phyloP scores from a whole-genome alignment of 2,113 vertebrate genomes.

The Cyprinodon tularosa region DNA sequence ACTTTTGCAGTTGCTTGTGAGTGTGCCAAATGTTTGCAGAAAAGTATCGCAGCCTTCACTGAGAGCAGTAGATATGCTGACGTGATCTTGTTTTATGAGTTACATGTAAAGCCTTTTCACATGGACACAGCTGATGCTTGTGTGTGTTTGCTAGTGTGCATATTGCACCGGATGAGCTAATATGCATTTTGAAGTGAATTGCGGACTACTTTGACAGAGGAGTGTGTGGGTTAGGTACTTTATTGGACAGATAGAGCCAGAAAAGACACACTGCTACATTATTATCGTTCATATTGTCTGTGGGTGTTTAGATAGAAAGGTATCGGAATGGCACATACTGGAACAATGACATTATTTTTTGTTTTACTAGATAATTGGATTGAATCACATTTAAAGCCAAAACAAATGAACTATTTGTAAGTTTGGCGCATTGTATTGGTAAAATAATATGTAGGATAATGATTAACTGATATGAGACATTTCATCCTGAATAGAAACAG shows the following conservation, averaged over 20 bases:
- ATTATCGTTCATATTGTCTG: constrained; percentile 36
- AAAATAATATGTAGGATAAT: not conserved
- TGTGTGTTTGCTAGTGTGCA: constrained; percentile 14
- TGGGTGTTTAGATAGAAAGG: constrained; percentile 43
- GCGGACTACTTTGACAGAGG: constrained; percentile 38
- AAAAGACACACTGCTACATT: constrained; percentile 33
- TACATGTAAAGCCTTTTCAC: not conserved
- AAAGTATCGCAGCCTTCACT: constrained; percentile 52
- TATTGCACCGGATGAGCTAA: constrained; percentile 24
- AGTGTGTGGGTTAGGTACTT: constrained; percentile 57
- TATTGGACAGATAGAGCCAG: constrained; percentile 44
- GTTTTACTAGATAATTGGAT: not conserved
- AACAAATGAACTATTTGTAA: not conserved
- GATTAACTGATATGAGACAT: not conserved
- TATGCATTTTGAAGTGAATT: constrained; percentile 40
- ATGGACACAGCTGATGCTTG: constrained; percentile 29
- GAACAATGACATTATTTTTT: constrained; percentile 19
- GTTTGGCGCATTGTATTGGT: not conserved
- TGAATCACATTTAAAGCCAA: not conserved
- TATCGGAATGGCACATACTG: constrained; percentile 28
- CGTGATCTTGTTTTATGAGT: constrained; percentile 33
- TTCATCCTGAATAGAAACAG: not conserved
- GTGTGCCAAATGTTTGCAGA: constrained; percentile 55
- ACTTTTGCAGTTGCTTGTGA: constrained; percentile 54
- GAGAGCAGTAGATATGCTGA: constrained; percentile 53